Conservation (phyloP, 2,113 vertebrate species). For the Thamnophis sirtalis region DNA sequence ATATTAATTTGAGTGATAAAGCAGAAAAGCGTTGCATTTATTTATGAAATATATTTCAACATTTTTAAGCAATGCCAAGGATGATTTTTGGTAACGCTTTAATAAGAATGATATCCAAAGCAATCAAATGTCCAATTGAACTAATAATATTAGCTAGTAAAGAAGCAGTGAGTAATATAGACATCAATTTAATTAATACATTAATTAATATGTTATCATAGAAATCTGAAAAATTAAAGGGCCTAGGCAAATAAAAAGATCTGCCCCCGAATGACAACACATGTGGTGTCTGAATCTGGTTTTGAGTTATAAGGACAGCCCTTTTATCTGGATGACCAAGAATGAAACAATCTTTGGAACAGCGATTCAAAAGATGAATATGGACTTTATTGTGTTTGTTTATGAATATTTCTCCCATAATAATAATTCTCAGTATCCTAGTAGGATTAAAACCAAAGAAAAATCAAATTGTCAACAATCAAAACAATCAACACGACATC, state of each 20-base stretch:
- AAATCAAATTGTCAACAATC: not conserved
- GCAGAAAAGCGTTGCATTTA: not conserved
- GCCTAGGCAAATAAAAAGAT: not conserved
- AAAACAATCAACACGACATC: not conserved
- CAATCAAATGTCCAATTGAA: not conserved
- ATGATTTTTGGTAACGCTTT: not conserved
- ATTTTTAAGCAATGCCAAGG: not conserved
- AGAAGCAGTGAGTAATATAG: not conserved
- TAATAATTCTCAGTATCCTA: not conserved
- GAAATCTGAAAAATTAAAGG: not conserved
- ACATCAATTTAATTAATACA: not conserved
- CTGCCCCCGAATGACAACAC: not conserved
- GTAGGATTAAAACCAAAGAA: not conserved
- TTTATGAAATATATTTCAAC: not conserved
- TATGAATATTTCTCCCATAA: not conserved
- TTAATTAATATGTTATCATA: not conserved
- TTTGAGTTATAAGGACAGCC: not conserved
- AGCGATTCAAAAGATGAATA: not conserved
- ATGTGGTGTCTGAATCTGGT: not conserved
- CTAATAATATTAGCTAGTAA: not conserved
- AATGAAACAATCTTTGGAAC: not conserved
- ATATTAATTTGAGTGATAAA: not conserved
- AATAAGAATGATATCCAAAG: not conserved
- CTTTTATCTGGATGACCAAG: not conserved
- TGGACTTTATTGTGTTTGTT: not conserved